phyloP scores from a whole-genome alignment of 2,113 vertebrate species.

The Zingel zingel region DNA sequence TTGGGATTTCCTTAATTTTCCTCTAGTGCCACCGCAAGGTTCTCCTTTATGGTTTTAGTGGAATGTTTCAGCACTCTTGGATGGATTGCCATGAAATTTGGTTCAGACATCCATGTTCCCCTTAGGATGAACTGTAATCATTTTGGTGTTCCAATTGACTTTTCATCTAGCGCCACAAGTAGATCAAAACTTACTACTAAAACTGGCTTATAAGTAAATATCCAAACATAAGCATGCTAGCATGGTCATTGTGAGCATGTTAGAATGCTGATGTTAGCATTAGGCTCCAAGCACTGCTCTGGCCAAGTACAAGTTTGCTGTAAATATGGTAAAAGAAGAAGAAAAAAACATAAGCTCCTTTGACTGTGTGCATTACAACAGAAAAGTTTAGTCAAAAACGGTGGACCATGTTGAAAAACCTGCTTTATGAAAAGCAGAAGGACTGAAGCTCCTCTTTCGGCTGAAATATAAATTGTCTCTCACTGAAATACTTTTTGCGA shows the following conservation, averaged over 20 bases:
- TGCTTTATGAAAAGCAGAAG: neutral
- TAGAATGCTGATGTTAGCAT: neutral
- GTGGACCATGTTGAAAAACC: neutral
- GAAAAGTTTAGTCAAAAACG: neutral
- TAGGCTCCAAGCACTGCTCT: neutral
- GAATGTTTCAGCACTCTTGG: neutral
- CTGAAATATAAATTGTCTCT: constrained; percentile 5
- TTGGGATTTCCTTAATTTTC: neutral
- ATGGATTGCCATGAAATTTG: neutral
- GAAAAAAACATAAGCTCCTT: neutral
- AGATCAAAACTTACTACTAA: neutral
- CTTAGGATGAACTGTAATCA: neutral
- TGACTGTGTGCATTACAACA: neutral
- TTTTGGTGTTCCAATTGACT: neutral
- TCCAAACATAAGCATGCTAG: neutral
- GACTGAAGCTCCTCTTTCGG: neutral
- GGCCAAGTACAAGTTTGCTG: neutral
- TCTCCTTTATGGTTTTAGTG: neutral
- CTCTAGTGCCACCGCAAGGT: neutral
- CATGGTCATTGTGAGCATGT: neutral
- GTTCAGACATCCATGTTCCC: no score
- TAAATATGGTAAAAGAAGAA: neutral
- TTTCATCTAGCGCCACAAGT: neutral
- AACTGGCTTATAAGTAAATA: neutral
- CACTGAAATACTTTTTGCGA: constrained; percentile 5